Base-by-base conservation (phyloP, 2,113 vertebrate genomes). In the Callopanchax toddi region DNA sequence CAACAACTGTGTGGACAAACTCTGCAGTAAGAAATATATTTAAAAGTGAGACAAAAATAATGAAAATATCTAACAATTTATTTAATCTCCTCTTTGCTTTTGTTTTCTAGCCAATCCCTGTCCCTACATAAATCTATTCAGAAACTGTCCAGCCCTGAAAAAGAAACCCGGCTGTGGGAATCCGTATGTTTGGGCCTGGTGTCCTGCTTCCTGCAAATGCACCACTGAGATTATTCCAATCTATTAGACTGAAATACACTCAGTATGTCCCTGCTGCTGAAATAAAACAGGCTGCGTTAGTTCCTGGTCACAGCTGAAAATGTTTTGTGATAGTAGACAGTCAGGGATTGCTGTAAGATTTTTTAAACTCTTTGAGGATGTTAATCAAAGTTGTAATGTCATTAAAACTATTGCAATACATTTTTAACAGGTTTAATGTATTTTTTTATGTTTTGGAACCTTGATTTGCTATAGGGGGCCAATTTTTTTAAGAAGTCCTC, bases 1-100 rank as follows among this genome's bases (percentile, higher is more conserved):
- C 10, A 2, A 81, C 8, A 0, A 57, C 59, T 92, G 91, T 9
- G 81, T 79, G 6, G 63, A 91, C 46, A 62, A 81, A 8, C 88
- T 92, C n/a, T 92, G 92, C 87, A 90, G 91, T 92, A 59, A 88
- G 89, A 85, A 8, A n/a, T 6, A 23, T 5, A n/a, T n/a, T n/a
- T n/a, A 54, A 18, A 5, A 39, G 29, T 16, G 32, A 39, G 5
- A 10, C n/a, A n/a, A n/a, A n/a, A n/a, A 8, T 8, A 5, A 4
- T 16, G 1, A 20, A 2, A 8, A 6, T 15, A 2, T 16, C 1
- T 8, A 23, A 39, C 6, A 18, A 18, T 4, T 39, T n/a, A 64
- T 15, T 29, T 25, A 42, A 2, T 26, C 59, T 17, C 45, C 11
- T 54, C 1, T 11, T 22, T 55, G 57, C 2, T 20, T 5, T 15